Evolutionary conservation across 2,888 invertebrate species (phyloP).

Genomic region (Polylopha cassiicola): DNA sequence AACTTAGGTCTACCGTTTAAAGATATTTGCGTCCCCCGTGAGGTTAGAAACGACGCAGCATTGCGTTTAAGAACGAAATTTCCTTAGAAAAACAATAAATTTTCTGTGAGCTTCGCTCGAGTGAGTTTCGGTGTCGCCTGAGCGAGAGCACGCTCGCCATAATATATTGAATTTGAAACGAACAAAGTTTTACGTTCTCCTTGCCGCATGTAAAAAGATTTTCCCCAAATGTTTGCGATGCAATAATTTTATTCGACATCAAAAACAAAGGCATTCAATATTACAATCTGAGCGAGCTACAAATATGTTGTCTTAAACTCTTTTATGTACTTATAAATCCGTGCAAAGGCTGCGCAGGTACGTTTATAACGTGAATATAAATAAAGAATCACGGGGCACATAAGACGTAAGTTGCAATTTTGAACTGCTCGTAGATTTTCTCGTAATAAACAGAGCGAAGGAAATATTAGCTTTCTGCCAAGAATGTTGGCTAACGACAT

Average conservation of each 20-base stretch:
- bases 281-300: constrained; percentile 19
- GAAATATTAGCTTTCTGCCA: no score
- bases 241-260: constrained; percentile 56
- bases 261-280: constrained; percentile 35
- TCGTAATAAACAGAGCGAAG: constrained; percentile 1
- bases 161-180: constrained; percentile 78
- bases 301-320: background rate
- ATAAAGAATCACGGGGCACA: constrained; percentile 10
- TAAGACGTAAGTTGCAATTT: constrained; percentile 13
- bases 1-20: background rate
- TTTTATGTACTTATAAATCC: constrained; percentile 7
- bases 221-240: constrained; percentile 68
- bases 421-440: constrained; percentile 10
- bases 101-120: constrained; percentile 73
- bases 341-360: background rate
- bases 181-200: constrained; percentile 72
- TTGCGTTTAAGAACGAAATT: constrained; percentile 63
- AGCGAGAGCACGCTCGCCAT: constrained; percentile 74
- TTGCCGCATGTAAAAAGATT: constrained; percentile 68
- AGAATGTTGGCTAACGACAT: no score
- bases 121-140: constrained; percentile 76
- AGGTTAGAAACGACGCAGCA: constrained; percentile 53
- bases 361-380: constrained; percentile 8
- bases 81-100: constrained; percentile 78
- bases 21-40: constrained; percentile 38